These are phyloP conservation scores for Neomicropteryx cornuta DNA, from an alignment of 1,140 invertebrate genomes.

Conservation along the genomic window DNA sequence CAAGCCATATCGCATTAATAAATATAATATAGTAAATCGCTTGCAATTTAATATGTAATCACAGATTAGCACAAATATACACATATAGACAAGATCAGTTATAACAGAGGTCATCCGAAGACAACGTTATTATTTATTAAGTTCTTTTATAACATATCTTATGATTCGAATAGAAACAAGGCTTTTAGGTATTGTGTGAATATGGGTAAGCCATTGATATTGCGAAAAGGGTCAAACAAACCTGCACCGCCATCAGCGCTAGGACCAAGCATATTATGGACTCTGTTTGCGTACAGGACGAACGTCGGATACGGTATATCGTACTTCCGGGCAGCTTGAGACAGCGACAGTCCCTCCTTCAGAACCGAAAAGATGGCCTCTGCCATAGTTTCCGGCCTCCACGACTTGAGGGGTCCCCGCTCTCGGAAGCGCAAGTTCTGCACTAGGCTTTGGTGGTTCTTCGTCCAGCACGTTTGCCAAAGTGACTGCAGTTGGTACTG, in stretches of 20 bases:
- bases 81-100: too few species aligned
- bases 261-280: conserved; percentile 87
- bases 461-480: conserved; percentile 93
- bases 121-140: too few species aligned
- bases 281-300: conserved; percentile 85
- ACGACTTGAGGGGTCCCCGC: conserved; percentile 81
- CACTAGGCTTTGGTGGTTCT: conserved; percentile 74
- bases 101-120: too few species aligned
- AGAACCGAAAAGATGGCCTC: conserved; percentile 86
- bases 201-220: too few species aligned
- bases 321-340: conserved; percentile 82
- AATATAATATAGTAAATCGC: too few species aligned
- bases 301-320: conserved; percentile 92
- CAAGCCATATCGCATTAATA: too few species aligned
- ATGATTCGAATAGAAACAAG: too few species aligned
- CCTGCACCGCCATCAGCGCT: conserved; percentile 77
- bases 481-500: conserved; percentile 87
- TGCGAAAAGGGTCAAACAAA: too few species aligned
- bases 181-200: too few species aligned
- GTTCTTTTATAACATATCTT: too few species aligned
- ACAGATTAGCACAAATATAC: too few species aligned
- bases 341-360: conserved; percentile 78
- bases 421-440: conserved; percentile 85
- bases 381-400: conserved; percentile 88
- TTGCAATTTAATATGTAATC: too few species aligned